Conservation (phyloP, 2,888 invertebrate species). For the Elysia crispata region DNA sequence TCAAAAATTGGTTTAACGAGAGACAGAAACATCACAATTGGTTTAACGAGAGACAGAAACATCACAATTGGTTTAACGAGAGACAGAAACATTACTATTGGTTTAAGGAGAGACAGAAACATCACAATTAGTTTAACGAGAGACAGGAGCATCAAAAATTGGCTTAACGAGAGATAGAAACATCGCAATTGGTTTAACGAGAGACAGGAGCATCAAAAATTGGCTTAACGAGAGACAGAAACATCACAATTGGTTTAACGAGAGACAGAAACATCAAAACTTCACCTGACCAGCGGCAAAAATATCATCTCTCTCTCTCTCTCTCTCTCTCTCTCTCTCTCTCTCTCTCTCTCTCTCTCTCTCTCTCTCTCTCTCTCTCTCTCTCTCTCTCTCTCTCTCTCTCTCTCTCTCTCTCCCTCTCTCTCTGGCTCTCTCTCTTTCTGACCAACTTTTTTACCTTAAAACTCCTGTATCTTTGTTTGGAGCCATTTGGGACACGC, state of each 20-base stretch:
- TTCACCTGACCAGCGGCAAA: background rate
- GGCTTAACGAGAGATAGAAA: background rate
- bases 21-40: no score
- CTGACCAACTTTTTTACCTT: background rate
- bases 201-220: background rate
- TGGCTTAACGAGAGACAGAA: background rate
- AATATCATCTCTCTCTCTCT: background rate
- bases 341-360: constrained; percentile 1
- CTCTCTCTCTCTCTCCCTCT: background rate
- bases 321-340: constrained; percentile 14
- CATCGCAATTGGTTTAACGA: background rate
- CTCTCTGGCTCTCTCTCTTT: constrained; percentile 6
- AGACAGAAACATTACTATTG: no score
- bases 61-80: no score
- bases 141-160: no score
- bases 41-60: no score
- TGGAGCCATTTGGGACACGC: no score
- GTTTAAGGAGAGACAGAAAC: no score
- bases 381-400: background rate
- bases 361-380: background rate
- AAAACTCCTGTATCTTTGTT: no score
- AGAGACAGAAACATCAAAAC: background rate
- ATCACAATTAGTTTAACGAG: no score
- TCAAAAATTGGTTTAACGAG: no score
- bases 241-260: background rate